A percentile compares a stretch with the other conserved stretches of the same genome.
These are phyloP conservation scores for Neoscelio sp. DNA, from an alignment of 2,888 invertebrate species.

Conservation along the genomic window DNA sequence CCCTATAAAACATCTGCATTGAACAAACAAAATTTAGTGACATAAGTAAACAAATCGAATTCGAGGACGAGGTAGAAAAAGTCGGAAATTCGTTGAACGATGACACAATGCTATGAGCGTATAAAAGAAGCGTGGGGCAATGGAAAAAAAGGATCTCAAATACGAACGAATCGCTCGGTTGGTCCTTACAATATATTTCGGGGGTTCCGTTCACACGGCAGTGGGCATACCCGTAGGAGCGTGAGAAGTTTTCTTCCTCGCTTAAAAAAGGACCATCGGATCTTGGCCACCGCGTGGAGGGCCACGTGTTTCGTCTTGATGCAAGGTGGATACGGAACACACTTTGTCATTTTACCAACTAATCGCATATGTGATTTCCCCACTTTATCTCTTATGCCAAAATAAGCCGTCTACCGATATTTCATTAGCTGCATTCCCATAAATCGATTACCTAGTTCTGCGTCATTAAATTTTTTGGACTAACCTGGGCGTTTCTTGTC, in stretches of 20 bases:
- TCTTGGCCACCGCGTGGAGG: constrained; percentile 40
- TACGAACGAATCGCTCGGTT: constrained; percentile 70
- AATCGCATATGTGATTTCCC: not conserved
- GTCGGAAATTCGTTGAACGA: constrained; percentile 20
- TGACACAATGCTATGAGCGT: constrained; percentile 1
- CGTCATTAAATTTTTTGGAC: too few species aligned
- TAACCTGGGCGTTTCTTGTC: too few species aligned
- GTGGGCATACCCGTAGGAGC: constrained; percentile 34
- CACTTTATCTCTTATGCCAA: not conserved
- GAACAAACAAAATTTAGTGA: constrained; percentile 1
- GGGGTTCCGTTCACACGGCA: constrained; percentile 75
- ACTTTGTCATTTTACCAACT: not conserved
- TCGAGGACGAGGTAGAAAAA: constrained; percentile 12
- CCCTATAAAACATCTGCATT: constrained; percentile 12
- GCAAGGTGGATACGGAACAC: constrained; percentile 10
- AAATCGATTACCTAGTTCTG: too few species aligned
- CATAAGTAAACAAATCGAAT: constrained; percentile 23
- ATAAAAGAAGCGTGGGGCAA: not conserved
- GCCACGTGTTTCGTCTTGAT: constrained; percentile 38
- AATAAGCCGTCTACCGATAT: too few species aligned
- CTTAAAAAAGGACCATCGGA: constrained; percentile 41
- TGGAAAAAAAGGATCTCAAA: constrained; percentile 23
- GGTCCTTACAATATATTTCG: constrained; percentile 61
- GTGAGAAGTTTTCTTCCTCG: constrained; percentile 71
- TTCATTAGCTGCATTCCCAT: too few species aligned